Evolutionary conservation across 1,140 invertebrate genomes (phyloP), one percentile per base, ranked within the genome.

Genomic region (Papilio machaon): DNA sequence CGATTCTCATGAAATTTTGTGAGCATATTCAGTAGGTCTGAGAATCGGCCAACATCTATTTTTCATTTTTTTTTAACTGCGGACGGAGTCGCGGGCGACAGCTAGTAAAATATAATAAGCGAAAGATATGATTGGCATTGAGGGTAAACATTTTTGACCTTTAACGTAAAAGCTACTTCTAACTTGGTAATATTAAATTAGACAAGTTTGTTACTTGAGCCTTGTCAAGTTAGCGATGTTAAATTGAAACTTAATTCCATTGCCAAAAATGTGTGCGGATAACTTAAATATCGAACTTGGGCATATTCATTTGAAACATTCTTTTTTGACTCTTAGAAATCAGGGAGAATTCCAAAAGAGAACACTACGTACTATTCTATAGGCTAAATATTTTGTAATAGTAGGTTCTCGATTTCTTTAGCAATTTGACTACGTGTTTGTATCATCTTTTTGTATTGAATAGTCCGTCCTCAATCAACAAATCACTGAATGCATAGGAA

Each of bases 101-200:
- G n/a, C n/a, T n/a, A n/a, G n/a, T 67, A 67, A 35, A 67, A 35
- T 67, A 17, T 67, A 35, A 15, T 67, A 67, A 67, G 64, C 8
- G n/a, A 64, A 64, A 64, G 60, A 23, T 30, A 67, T 67, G 23
- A 67, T 35, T 67, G 64, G 11, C 64, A 67, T 15, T 67, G 30
- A 35, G 30, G 13, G 64, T 70, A 70, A 70, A 70, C 64, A 70
- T 70, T 35, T 70, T 70, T 70, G 64, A 70, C 64, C 64, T 70
- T 70, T 70, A 15, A 5, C 64, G 30, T 70, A 70, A 70, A 70
- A 70, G 64, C 64, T 70, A 38, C 64, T 35, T 70, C 10, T 70
- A 35, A 70, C 30, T 70, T 70, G 3, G 64, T 70, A 70, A 15
- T 70, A 35, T 70, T 38, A 38, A 35, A 35, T 35, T 70, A 35